Percentiles rank a stretch among this genome's conserved stretches.
These are phyloP conservation scores for Numida meleagris DNA, from an alignment of 2,113 vertebrate genomes.

Conservation along the genomic window DNA sequence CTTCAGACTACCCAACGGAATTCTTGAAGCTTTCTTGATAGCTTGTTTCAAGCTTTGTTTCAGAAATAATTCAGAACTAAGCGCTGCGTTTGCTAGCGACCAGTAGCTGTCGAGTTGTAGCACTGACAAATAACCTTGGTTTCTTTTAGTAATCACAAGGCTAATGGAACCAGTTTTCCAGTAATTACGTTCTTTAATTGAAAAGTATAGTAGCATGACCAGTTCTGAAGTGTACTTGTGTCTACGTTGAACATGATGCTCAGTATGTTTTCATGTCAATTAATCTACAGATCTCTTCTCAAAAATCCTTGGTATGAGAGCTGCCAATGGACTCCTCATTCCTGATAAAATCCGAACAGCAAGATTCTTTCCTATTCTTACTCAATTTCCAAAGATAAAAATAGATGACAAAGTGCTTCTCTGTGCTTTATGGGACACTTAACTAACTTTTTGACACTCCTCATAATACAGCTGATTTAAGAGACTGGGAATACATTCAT, in stretches of 20 bases:
- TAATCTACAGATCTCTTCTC: not conserved
- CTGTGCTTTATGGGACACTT: not conserved
- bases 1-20: not conserved
- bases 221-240: not conserved
- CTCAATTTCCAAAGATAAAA: not conserved
- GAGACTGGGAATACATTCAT: rapidly evolving
- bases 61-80: not conserved
- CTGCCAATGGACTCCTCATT: not conserved
- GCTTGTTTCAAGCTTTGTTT: not conserved
- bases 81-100: rapidly evolving
- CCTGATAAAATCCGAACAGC: not conserved
- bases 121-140: not conserved
- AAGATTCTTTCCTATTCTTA: not conserved
- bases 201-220: rapidly evolving
- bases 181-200: not conserved
- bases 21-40: not conserved
- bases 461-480: not conserved
- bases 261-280: not conserved
- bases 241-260: not conserved
- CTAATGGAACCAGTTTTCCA: not conserved
- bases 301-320: not conserved
- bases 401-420: not conserved
- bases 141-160: not conserved
- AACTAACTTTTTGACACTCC: not conserved
- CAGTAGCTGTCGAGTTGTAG: not conserved